Percentiles rank a stretch among this genome's conserved stretches.
Conservation (phyloP, 2,113 vertebrate species). For the Chrysochloris asiatica region DNA sequence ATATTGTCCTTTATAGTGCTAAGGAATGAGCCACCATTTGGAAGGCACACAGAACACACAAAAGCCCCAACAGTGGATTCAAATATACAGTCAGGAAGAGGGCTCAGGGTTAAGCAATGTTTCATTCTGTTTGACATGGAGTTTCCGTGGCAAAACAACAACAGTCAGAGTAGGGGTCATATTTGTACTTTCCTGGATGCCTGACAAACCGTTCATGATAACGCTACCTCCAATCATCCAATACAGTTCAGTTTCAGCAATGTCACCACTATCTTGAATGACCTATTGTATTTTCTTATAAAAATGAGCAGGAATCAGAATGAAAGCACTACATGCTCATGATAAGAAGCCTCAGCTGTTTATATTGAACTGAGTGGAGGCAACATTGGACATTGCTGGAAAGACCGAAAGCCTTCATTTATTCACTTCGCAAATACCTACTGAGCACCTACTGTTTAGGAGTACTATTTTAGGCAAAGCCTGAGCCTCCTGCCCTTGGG, state of each 20-base stretch:
- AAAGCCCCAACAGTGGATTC: too few relatives aligned
- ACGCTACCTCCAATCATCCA: too few relatives aligned
- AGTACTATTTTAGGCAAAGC: neutral
- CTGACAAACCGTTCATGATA: neutral
- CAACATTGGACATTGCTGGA: too few relatives aligned
- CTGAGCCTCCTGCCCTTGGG: neutral
- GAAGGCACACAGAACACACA: too few relatives aligned
- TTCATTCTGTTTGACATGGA: too few relatives aligned
- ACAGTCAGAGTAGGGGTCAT: neutral
- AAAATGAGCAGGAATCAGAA: neutral
- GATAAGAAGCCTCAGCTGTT: neutral
- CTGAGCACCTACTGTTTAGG: neutral
- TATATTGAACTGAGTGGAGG: neutral
- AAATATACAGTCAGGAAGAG: too few relatives aligned
- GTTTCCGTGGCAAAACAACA: too few relatives aligned
- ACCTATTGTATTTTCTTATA: neutral
- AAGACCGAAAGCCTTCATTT: neutral
- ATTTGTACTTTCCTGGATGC: neutral
- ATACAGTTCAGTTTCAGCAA: neutral
- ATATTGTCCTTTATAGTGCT: too few relatives aligned
- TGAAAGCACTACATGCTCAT: neutral
- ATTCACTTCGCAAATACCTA: neutral
- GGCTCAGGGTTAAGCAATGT: too few relatives aligned
- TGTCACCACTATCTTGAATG: neutral
- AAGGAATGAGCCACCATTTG: too few relatives aligned